A percentile compares a stretch with the other conserved stretches of the same genome.
phyloP scores from a whole-genome alignment of 2,797 vertebrate genomes.

The Florisuga fusca region DNA sequence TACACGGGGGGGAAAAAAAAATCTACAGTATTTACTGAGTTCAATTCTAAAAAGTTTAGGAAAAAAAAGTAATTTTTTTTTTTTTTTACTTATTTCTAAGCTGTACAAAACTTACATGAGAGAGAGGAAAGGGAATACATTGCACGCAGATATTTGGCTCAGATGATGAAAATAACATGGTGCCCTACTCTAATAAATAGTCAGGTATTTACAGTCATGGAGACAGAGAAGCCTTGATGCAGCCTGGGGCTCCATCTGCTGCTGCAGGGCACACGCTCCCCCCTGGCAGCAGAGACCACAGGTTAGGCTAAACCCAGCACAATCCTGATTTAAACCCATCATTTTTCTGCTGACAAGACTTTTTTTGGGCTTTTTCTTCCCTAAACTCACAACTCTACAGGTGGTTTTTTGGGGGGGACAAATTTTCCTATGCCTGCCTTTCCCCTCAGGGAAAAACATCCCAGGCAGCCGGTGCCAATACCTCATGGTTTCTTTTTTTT shows the following conservation, averaged over 20 bases:
- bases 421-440: background rate
- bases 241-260: too few relatives aligned
- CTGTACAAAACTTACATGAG: conserved; percentile 79
- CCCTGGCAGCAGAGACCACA: conserved; percentile 35
- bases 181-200: conserved; percentile 83
- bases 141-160: conserved; percentile 85
- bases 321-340: background rate
- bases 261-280: too few relatives aligned
- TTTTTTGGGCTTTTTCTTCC: background rate
- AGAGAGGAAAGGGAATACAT: conserved; percentile 74
- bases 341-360: background rate
- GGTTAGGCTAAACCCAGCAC: background rate
- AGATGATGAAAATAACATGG: conserved; percentile 75
- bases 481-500: background rate
- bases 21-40: conserved; percentile 80
- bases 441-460: background rate
- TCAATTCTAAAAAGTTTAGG: conserved; percentile 66
- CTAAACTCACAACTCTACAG: background rate
- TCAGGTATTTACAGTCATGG: conserved; percentile 77
- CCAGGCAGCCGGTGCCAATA: conserved; percentile 13
- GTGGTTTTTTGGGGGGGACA: background rate
- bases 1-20: conserved; percentile 31
- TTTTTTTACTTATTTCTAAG: conserved; percentile 61
- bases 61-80: conserved; percentile 40
- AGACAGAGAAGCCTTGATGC: background rate